A percentile compares a stretch with the other conserved stretches of the same genome.
Evolutionary conservation across 2,888 invertebrate genomes (phyloP).

Genomic region (Hirtodrosophila histrioides): DNA sequence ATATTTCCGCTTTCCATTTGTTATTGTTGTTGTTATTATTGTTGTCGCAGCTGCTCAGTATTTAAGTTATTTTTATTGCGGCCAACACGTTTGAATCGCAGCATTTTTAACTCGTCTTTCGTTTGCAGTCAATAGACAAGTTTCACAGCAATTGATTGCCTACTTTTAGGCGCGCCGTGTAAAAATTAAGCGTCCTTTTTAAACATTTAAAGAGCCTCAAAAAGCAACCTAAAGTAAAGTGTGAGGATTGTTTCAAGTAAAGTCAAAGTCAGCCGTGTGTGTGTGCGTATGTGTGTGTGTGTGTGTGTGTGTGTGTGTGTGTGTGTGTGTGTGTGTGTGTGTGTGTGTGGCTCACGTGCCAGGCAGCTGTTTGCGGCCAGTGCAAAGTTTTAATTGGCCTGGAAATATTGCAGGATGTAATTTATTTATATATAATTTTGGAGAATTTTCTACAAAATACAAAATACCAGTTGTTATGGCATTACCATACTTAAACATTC

Average conservation of each 20-base stretch:
- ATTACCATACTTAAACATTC: constrained; percentile 6
- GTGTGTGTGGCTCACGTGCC: constrained; percentile 28
- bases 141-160: constrained; percentile 14
- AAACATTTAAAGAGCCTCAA: background rate
- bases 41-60: constrained; percentile 34
- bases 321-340: constrained; percentile 6
- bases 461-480: background rate
- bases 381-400: constrained; percentile 22
- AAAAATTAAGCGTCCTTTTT: constrained; percentile 14
- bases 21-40: constrained; percentile 38
- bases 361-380: constrained; percentile 34
- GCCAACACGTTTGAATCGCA: constrained; percentile 5
- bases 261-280: background rate
- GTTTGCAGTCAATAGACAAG: background rate
- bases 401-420: background rate
- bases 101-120: constrained; percentile 5
- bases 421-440: background rate
- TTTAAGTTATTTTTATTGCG: constrained; percentile 27
- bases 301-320: background rate
- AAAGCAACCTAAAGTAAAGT: constrained; percentile 4
- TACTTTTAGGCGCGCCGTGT: constrained; percentile 32
- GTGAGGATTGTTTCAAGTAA: constrained; percentile 9
- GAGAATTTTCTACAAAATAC: background rate
- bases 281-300: background rate
- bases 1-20: constrained; percentile 48